Conservation (phyloP, 30 jellyfish, hydroid and myxozoan species). For the Cassiopea xamachana region DNA sequence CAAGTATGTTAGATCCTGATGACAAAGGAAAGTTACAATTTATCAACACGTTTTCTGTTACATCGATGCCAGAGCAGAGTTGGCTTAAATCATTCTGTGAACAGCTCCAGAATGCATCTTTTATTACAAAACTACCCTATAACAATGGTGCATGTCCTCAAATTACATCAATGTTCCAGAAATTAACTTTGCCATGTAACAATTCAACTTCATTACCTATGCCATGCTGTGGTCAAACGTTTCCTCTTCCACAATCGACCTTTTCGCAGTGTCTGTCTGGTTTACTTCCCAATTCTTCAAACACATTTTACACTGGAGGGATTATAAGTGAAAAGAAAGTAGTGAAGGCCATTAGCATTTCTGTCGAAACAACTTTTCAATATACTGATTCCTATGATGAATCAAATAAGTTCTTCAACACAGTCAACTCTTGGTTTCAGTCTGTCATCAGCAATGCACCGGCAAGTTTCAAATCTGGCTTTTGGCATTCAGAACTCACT, state of each 20-base stretch:
- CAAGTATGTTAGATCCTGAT: conserved; percentile 84
- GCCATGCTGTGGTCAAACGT: conserved; percentile 72
- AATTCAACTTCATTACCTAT: background rate
- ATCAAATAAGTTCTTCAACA: conserved; percentile 24
- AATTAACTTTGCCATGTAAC: conserved; percentile 56
- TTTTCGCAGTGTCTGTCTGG: conserved; percentile 36
- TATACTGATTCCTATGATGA: conserved; percentile 52
- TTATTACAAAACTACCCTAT: background rate
- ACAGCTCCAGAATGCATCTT: conserved; percentile 54
- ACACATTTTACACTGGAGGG: conserved; percentile 1
- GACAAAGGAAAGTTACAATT: conserved; percentile 66
- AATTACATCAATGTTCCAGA: background rate
- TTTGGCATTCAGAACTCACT: conserved; percentile 55
- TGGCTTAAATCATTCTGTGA: conserved; percentile 84
- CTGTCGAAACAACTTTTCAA: conserved; percentile 5
- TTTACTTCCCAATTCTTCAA: background rate
- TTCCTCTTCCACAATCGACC: conserved; percentile 55
- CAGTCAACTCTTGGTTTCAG: conserved; percentile 72
- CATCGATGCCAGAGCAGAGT: conserved; percentile 63
- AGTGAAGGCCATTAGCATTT: conserved; percentile 12
- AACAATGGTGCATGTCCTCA: conserved; percentile 39
- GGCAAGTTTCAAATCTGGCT: conserved; percentile 41
- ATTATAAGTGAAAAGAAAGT: conserved; percentile 28
- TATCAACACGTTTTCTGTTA: conserved; percentile 3
- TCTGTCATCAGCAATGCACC: conserved; percentile 61